These are phyloP conservation scores for Loxodonta africana DNA, from an alignment of 2,113 vertebrate genomes.

Conservation along the genomic window DNA sequence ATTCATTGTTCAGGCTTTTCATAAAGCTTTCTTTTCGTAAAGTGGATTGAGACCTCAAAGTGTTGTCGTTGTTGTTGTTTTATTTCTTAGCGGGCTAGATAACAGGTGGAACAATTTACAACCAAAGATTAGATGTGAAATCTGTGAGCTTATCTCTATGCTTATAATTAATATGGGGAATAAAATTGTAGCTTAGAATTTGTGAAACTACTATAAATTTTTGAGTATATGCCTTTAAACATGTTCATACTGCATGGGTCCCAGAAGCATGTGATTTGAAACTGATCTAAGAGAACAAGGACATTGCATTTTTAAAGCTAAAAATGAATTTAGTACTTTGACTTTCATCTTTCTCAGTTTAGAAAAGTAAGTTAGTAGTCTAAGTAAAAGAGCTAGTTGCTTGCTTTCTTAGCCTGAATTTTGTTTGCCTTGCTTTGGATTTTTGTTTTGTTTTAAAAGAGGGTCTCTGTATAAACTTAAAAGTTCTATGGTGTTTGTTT, in stretches of 20 bases:
- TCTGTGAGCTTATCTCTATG: constrained; percentile 92
- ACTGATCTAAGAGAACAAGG: constrained; percentile 69
- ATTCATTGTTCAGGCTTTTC: constrained; percentile 95
- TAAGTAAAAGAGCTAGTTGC: constrained; percentile 24
- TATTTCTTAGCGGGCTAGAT: constrained; percentile 90
- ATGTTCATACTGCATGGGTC: constrained; percentile 75
- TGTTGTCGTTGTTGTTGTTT: constrained; percentile 83
- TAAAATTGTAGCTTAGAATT: constrained; percentile 78
- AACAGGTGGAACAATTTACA: constrained; percentile 87
- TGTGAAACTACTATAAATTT: constrained; percentile 94
- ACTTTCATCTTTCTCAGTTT: background rate
- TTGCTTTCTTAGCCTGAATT: constrained; percentile 46
- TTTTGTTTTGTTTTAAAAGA: background rate
- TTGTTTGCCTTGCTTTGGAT: constrained; percentile 1
- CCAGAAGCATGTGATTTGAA: constrained; percentile 75
- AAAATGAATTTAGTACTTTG: constrained; percentile 53
- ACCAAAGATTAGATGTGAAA: constrained; percentile 87
- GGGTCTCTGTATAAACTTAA: background rate
- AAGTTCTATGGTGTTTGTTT: constrained; percentile 14
- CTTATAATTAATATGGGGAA: constrained; percentile 80
- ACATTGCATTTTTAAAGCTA: constrained; percentile 62
- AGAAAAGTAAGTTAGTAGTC: background rate
- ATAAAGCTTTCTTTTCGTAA: constrained; percentile 94
- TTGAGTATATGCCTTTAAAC: constrained; percentile 97
- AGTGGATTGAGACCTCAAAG: constrained; percentile 91